These are phyloP conservation scores for Cathartes aura DNA, from an alignment of 2,113 vertebrate genomes.

Conservation along the genomic window DNA sequence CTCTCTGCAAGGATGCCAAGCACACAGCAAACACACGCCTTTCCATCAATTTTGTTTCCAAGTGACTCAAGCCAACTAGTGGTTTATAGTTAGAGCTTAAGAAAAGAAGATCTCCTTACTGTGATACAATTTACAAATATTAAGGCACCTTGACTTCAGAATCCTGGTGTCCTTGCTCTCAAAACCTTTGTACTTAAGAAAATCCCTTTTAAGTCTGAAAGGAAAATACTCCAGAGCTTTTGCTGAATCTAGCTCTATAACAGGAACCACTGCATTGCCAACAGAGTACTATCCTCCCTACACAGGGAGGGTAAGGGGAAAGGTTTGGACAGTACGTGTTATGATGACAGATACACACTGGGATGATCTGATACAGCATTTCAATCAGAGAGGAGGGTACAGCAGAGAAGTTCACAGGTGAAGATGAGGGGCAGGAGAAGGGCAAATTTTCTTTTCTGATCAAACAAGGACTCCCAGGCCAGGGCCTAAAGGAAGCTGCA, in stretches of 20 bases:
- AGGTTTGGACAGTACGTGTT: neutral
- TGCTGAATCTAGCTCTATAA: neutral
- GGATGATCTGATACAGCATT: neutral
- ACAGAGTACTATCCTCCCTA: neutral
- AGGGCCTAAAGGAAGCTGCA: neutral
- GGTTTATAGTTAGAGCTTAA: conserved; percentile 58
- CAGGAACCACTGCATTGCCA: neutral
- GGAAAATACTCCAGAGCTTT: neutral
- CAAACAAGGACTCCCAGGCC: neutral
- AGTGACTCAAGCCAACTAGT: conserved; percentile 23
- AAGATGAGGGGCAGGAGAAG: neutral
- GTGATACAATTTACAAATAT: conserved; percentile 41
- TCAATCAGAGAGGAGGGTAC: neutral
- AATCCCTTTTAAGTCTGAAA: conserved; percentile 44
- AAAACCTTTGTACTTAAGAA: conserved; percentile 36
- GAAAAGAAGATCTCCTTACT: conserved; percentile 18
- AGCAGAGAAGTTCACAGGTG: neutral
- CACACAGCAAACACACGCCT: neutral
- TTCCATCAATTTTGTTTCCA: conserved; percentile 35
- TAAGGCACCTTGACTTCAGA: conserved; percentile 16
- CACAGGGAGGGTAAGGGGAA: neutral
- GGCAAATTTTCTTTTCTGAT: neutral
- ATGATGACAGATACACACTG: neutral
- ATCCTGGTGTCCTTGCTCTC: conserved; percentile 48
- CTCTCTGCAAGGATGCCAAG: neutral